Evolutionary conservation across 2,797 vertebrate genomes (phyloP), one percentile per base, ranked within the genome.

Genomic region (Arremon aurantiirostris): DNA sequence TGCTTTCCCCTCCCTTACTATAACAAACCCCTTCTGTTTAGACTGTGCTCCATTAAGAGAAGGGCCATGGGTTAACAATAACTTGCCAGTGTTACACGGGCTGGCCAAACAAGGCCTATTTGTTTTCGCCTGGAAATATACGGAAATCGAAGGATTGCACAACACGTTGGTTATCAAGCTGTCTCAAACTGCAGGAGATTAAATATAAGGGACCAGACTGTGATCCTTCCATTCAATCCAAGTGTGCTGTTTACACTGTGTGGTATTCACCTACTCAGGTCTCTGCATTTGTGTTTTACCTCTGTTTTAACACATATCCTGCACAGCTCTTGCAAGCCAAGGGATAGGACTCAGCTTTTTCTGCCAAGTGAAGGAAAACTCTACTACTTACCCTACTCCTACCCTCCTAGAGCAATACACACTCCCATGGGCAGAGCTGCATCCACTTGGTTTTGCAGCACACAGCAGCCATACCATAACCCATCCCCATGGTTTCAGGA

Each of bases 1-100:
- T 93, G 76, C 47, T 83, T 86, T 39, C 28, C 53, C 1, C 1
- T 15, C 41, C 1, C 49, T 37, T 42, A n/a, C 18, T 47, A 2
- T 47, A 97, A 95, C 94, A 97, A 92, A 95, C 14, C 30, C 76
- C 86, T 94, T 97, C 82, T 93, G 89, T 97, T 95, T 82, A 59
- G 37, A 57, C 61, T 86, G 20, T 56, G 71, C 66, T 91, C 86
- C 59, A 71, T 94, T 96, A 94, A 85, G 63, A 94, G 63, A 96
- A 75, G 77, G 65, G 82, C 89, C 80, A 69, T 24, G 82, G 94
- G 84, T 94, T 94, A 96, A 90, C 91, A 89, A 93, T 90, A 97
- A 94, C 61, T 86, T 87, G 91, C 71, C 70, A 90, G 89, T 50
- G 77, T 91, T 92, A 84, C 34, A 80, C 2, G 39, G 63, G 94